These are phyloP conservation scores for Byasa hedistus DNA, from an alignment of 2,888 invertebrate species.

Conservation along the genomic window DNA sequence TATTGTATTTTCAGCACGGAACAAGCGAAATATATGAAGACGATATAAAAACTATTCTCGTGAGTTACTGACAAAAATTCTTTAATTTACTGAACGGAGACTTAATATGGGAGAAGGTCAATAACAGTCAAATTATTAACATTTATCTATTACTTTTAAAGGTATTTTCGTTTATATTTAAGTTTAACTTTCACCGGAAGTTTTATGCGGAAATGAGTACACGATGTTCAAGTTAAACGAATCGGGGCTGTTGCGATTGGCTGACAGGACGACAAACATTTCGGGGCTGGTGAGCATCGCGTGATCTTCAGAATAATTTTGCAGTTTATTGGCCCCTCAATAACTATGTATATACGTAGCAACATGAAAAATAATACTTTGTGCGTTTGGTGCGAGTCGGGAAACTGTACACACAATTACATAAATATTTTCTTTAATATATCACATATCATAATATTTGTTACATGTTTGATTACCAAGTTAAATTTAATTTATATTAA, in stretches of 20 bases:
- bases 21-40: too few relatives aligned
- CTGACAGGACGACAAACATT: conserved; percentile 45
- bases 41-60: too few relatives aligned
- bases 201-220: conserved; percentile 4
- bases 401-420: background rate
- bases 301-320: conserved; percentile 64
- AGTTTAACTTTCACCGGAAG: background rate
- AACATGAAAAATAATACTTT: conserved; percentile 16
- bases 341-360: conserved; percentile 48
- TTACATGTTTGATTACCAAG: too few relatives aligned
- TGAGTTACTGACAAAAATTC: too few relatives aligned
- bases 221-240: conserved; percentile 10
- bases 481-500: too few relatives aligned
- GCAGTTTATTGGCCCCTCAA: conserved; percentile 58
- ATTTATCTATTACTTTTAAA: background rate
- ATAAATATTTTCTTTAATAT: background rate
- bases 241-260: conserved; percentile 7
- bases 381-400: conserved; percentile 1
- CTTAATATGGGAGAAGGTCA: too few relatives aligned
- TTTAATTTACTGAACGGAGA: too few relatives aligned
- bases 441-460: too few relatives aligned
- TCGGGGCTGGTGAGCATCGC: conserved; percentile 55
- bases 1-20: too few relatives aligned
- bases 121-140: too few relatives aligned
- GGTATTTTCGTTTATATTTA: background rate